Conservation (phyloP, 2,797 vertebrate species). For the Esox masquinongy region DNA sequence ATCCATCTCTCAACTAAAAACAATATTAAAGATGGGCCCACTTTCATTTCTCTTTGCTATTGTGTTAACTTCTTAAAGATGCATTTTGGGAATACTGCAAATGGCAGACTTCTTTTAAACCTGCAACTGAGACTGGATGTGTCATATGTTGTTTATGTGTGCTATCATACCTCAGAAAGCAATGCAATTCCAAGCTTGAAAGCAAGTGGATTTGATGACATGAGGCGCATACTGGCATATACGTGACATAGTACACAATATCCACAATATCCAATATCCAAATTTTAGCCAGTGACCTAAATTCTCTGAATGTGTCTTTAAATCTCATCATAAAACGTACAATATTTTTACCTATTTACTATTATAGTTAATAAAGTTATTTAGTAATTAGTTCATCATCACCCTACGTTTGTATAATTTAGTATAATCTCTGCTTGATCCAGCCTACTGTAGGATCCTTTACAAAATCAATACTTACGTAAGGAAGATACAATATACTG, state of each 20-base stretch:
- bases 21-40: slow-evolving; percentile 28
- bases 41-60: slow-evolving; percentile 32
- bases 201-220: too few relatives aligned
- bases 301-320: slow-evolving; percentile 36
- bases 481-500: slow-evolving; percentile 34
- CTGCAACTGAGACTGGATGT: too few relatives aligned
- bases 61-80: slow-evolving; percentile 7
- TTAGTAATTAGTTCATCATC: slow-evolving; percentile 43
- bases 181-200: too few relatives aligned
- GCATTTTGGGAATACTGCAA: slow-evolving; percentile 32
- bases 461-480: slow-evolving; percentile 38
- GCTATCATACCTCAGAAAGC: too few relatives aligned
- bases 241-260: too few relatives aligned
- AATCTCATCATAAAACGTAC: slow-evolving; percentile 31
- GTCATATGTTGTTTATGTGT: too few relatives aligned
- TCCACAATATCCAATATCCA: too few relatives aligned
- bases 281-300: too few relatives aligned
- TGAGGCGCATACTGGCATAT: too few relatives aligned
- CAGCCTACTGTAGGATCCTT: slow-evolving; percentile 27
- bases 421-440: slow-evolving; percentile 4
- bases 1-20: slow-evolving; percentile 29
- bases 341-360: not conserved
- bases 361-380: slow-evolving; percentile 46
- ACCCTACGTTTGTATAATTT: slow-evolving; percentile 32
- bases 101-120: not conserved